Base-by-base conservation (phyloP, 2,888 invertebrate species). In the Tinea trinotella region DNA sequence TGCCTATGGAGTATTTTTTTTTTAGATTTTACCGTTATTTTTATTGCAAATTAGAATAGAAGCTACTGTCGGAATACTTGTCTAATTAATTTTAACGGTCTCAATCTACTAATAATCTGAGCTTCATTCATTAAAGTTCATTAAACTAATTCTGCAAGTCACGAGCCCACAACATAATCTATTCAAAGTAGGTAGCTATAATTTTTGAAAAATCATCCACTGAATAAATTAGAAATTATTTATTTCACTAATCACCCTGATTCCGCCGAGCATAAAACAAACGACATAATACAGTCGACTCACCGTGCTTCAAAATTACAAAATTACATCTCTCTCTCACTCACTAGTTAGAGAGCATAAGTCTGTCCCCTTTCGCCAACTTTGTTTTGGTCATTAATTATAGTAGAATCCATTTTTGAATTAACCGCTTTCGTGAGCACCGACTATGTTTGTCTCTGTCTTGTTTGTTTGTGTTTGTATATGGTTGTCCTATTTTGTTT, bases 331-430 rank as follows among this genome's bases (percentile, higher is more conserved):
- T 35, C 19, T 44, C 22, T 20, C 52, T 53, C 48, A 44, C 17
- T 56, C 50, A 7, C 53, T 53, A 10, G n/a, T 52, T 17, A 44
- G 10, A 13, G 24, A 12, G n/a, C 77, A 77, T 79, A 64, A 67
- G 64, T 63, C 74, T 75, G 68, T 78, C 77, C 78, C 81, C 82
- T 82, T 83, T 82, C 80, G 80, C 83, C 79, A 74, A 81, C 78
- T 80, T 77, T 84, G 83, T 85, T 84, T 85, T 85, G 77, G 71
- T 74, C 80, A 76, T 84, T 84, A 83, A 82, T 84, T 82, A 81
- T 81, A 78, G 9, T 40, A 46, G 46, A 52, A 79, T 77, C 72
- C 71, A 69, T 78, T 82, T 83, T 81, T 76, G 79, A 82, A 83
- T 81, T 80, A 81, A 76, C 70, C 61, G 70, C 66, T 74, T 73